Percentiles rank a stretch among this genome's conserved stretches.
phyloP scores from a whole-genome alignment of 2,113 vertebrate species.

The Panthera uncia region DNA sequence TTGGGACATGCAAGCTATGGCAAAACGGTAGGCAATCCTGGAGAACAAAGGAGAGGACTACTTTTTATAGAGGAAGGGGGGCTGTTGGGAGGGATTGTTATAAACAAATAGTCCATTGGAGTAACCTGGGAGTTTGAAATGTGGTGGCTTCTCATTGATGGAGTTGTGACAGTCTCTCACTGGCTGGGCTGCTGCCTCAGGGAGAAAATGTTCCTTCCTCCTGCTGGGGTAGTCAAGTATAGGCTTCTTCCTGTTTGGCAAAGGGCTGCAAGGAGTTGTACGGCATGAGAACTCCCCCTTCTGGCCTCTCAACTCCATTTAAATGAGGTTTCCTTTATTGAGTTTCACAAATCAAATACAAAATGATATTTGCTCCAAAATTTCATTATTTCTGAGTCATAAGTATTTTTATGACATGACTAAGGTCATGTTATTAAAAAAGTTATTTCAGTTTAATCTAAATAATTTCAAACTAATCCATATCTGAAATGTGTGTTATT shows the following conservation, averaged over 20 bases:
- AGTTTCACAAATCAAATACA: neutral
- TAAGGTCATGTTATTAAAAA: neutral
- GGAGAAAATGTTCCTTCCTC: neutral
- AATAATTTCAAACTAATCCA: slow-evolving; percentile 65
- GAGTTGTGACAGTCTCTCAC: neutral
- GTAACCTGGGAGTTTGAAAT: neutral
- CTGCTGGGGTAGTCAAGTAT: neutral
- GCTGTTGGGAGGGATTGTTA: neutral
- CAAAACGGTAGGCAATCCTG: neutral
- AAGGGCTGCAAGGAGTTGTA: neutral
- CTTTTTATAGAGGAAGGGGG: neutral
- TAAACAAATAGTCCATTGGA: neutral
- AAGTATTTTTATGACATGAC: neutral
- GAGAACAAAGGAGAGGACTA: neutral
- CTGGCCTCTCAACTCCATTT: neutral
- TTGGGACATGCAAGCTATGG: neutral
- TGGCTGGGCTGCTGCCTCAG: neutral
- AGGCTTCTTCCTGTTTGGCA: neutral
- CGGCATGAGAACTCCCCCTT: neutral
- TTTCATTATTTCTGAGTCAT: slow-evolving; percentile 39
- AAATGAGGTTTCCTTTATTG: neutral
- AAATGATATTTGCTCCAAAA: slow-evolving; percentile 52
- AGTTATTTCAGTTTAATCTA: neutral
- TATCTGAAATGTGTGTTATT: slow-evolving; percentile 83
- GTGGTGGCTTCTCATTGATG: neutral